Percentiles rank a stretch among this genome's conserved stretches.
Evolutionary conservation across 1,140 invertebrate species (phyloP).

Genomic region (Drosophila truncata): DNA sequence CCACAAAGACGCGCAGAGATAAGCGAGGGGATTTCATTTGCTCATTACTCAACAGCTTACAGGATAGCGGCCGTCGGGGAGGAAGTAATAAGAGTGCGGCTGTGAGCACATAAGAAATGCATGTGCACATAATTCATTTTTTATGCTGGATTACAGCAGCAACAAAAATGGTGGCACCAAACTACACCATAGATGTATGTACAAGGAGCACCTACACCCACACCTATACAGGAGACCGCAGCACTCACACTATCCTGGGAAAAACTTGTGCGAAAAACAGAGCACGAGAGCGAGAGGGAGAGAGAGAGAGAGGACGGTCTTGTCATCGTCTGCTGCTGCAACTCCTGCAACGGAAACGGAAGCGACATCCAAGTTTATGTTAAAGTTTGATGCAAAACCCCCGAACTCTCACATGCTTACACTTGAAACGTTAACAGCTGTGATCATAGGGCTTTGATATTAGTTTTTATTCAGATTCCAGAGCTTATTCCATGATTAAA

Average conservation of each 20-base stretch:
- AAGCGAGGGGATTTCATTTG: constrained; percentile 80
- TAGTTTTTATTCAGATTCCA: not conserved
- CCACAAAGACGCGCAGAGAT: constrained; percentile 75
- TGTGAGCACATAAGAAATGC: constrained; percentile 72
- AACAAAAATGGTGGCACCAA: constrained; percentile 40
- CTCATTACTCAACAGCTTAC: constrained; percentile 81
- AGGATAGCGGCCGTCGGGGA: constrained; percentile 13
- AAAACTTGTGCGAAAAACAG: constrained; percentile 46
- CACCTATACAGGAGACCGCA: constrained; percentile 1
- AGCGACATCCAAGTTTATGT: constrained; percentile 80
- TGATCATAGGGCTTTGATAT: not conserved
- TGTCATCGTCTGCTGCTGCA: constrained; percentile 38
- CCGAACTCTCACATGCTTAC: constrained; percentile 37
- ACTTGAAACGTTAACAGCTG: not conserved
- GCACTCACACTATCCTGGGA: constrained; percentile 10
- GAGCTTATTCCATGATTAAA: not conserved
- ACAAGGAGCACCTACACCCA: constrained; percentile 14
- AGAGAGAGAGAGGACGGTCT: not conserved
- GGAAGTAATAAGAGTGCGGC: constrained; percentile 30
- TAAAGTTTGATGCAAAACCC: constrained; percentile 78
- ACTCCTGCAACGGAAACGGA: constrained; percentile 68
- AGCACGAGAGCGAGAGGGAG: not conserved
- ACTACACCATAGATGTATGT: constrained; percentile 5
- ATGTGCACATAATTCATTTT: constrained; percentile 83
- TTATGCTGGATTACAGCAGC: constrained; percentile 77